phyloP scores from a whole-genome alignment of 2,797 vertebrate species.

The Channallabes apus region DNA sequence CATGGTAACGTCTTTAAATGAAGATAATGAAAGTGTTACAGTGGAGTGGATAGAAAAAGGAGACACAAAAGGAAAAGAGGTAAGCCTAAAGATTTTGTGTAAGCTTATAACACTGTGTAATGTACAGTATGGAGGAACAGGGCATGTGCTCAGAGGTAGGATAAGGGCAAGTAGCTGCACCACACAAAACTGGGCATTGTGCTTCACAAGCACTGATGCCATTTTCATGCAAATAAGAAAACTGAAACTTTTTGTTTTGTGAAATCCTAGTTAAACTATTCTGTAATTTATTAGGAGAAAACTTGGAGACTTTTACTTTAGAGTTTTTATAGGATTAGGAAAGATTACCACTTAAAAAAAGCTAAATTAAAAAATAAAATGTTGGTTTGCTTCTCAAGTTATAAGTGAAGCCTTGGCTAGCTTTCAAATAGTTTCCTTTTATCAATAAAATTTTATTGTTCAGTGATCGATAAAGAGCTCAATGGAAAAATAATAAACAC shows the following conservation, averaged over 20 bases:
- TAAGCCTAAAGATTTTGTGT: conserved; percentile 63
- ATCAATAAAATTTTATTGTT: neutral
- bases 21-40: conserved; percentile 96
- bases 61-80: conserved; percentile 99
- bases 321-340: neutral
- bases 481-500: neutral
- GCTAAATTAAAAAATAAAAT: neutral
- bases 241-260: neutral
- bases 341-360: neutral
- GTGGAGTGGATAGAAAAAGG: conserved; percentile 99
- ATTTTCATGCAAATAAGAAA: neutral
- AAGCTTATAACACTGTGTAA: conserved; percentile 59
- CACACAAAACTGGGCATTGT: conserved; percentile 18
- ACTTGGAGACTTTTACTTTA: neutral
- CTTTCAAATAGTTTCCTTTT: neutral
- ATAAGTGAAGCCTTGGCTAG: neutral
- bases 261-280: neutral
- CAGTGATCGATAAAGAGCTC: neutral
- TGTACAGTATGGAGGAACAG: conserved; percentile 57
- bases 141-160: conserved; percentile 24
- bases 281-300: neutral
- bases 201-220: neutral
- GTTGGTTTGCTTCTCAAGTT: neutral
- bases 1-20: conserved; percentile 96
- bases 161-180: neutral